Percentiles rank a stretch among this genome's conserved stretches.
These are phyloP conservation scores for Ptilorrhoa leucosticta DNA, from an alignment of 2,113 vertebrate species.

Conservation along the genomic window DNA sequence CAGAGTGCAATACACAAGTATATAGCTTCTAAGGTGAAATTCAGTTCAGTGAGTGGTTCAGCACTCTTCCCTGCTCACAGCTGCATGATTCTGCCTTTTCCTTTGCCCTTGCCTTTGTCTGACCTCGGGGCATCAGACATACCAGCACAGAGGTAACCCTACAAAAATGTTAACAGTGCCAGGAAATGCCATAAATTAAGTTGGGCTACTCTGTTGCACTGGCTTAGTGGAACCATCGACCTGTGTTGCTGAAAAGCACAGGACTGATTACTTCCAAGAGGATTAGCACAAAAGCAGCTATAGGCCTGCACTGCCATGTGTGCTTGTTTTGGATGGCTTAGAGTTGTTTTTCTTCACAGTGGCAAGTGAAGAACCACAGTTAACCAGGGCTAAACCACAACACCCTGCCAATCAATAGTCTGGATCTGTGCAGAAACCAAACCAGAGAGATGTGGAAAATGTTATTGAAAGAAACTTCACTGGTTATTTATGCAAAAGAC, in stretches of 20 bases:
- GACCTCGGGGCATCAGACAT: neutral
- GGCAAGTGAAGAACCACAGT: neutral
- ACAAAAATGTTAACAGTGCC: neutral
- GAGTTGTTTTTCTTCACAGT: neutral
- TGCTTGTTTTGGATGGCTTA: neutral
- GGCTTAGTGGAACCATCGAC: neutral
- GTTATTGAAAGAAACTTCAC: neutral
- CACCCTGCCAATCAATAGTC: neutral
- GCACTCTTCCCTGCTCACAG: neutral
- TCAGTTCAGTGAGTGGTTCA: neutral
- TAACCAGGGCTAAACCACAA: neutral
- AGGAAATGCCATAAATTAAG: neutral
- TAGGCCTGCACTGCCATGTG: neutral
- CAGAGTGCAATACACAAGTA: neutral
- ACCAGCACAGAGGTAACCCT: neutral
- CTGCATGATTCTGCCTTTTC: neutral
- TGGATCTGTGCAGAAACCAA: neutral
- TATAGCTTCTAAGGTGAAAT: neutral
- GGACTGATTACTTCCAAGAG: neutral
- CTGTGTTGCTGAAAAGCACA: neutral
- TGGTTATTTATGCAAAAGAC: neutral
- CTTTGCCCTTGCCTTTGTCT: neutral
- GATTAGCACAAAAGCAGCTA: neutral
- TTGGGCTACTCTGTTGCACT: neutral
- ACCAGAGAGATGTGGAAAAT: neutral